These are phyloP conservation scores for Pantelozetes paolii DNA, from an alignment of 2,888 invertebrate species.

Conservation along the genomic window DNA sequence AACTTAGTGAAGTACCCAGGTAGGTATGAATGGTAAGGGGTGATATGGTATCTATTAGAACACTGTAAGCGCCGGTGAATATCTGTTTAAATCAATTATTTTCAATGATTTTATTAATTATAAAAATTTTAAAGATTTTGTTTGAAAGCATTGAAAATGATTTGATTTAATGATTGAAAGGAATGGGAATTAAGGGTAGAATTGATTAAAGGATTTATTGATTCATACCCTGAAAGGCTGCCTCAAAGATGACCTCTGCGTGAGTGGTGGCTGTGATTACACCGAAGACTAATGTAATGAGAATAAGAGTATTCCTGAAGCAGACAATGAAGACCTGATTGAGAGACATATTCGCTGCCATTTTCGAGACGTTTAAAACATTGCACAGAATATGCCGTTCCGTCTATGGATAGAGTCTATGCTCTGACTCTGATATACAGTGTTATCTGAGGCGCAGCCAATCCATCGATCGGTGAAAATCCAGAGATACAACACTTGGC, in stretches of 20 bases:
- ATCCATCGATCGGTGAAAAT: conserved; percentile 8
- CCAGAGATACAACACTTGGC: conserved; percentile 1
- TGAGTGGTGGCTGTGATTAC: conserved; percentile 24
- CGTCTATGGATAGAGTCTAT: not conserved
- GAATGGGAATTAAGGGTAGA: too few species aligned
- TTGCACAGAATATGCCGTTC: conserved; percentile 11
- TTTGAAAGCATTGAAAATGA: too few species aligned
- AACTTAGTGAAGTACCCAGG: too few species aligned
- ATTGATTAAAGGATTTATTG: not conserved
- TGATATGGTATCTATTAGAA: too few species aligned
- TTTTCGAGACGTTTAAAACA: conserved; percentile 19
- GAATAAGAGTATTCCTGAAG: conserved; percentile 3
- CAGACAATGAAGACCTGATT: conserved; percentile 7
- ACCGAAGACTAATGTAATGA: not conserved
- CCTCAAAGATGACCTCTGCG: conserved; percentile 15
- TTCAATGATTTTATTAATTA: too few species aligned
- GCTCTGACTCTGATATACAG: not conserved
- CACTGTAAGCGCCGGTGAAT: too few species aligned
- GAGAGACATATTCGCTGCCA: conserved; percentile 19
- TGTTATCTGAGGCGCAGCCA: conserved; percentile 24
- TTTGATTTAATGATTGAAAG: too few species aligned
- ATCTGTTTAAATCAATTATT: too few species aligned
- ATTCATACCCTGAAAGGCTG: conserved; percentile 19
- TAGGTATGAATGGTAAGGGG: too few species aligned
- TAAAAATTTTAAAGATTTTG: too few species aligned